Evolutionary conservation across 2,797 vertebrate genomes (phyloP).

Genomic region (Anas georgica): DNA sequence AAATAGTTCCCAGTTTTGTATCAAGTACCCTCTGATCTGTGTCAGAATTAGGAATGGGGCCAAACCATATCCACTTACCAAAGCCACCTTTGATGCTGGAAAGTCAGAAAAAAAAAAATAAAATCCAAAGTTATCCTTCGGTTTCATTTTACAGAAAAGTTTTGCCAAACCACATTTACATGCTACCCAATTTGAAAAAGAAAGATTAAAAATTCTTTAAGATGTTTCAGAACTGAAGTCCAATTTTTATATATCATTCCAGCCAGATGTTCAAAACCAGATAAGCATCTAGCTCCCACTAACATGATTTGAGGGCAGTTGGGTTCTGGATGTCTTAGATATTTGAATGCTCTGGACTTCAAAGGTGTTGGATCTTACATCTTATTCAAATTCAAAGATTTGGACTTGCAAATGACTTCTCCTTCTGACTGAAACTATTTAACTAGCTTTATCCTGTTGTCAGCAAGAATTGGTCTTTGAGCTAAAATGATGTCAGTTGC

Average conservation of each 20-base stretch:
- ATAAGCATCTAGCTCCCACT: not conserved
- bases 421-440: not conserved
- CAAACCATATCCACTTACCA: not conserved
- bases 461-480: not conserved
- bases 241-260: not conserved
- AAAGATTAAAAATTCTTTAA: not conserved
- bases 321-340: not conserved
- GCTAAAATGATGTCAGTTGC: not conserved
- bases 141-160: not conserved
- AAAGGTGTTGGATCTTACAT: not conserved
- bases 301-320: not conserved
- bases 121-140: not conserved
- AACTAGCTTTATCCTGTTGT: not conserved
- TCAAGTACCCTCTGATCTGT: not conserved
- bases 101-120: conserved; percentile 21
- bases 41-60: not conserved
- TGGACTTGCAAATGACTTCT: not conserved
- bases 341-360: not conserved
- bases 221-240: not conserved
- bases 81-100: not conserved
- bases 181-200: not conserved
- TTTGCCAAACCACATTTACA: not conserved
- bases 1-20: not conserved
- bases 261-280: not conserved
- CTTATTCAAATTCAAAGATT: not conserved